Percentiles rank a stretch among this genome's conserved stretches.
phyloP scores from a whole-genome alignment of 2,888 invertebrate species.

The Gasteruption jaculator region DNA sequence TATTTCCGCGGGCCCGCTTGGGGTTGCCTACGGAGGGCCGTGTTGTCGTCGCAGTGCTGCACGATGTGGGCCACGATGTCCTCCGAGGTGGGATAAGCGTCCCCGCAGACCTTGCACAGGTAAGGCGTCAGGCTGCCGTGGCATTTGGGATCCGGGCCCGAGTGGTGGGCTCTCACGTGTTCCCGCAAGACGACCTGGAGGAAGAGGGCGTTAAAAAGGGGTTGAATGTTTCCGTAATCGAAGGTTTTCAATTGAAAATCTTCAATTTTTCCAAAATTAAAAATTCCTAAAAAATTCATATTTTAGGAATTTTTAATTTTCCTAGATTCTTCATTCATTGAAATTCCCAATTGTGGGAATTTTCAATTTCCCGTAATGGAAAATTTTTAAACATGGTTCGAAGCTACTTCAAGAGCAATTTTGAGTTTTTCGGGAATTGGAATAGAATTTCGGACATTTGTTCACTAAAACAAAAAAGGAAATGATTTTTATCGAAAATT shows the following conservation, averaged over 20 bases:
- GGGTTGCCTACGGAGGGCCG: slow-evolving; percentile 74
- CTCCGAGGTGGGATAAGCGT: slow-evolving; percentile 65
- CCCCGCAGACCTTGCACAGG: slow-evolving; percentile 73
- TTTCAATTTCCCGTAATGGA: neutral
- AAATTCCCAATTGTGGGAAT: neutral
- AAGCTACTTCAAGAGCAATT: no score
- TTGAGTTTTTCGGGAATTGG: neutral
- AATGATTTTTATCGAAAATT: slow-evolving; percentile 3
- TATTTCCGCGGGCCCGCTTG: slow-evolving; percentile 77
- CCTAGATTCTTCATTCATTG: no score
- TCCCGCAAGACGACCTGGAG: slow-evolving; percentile 70
- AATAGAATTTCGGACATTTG: neutral
- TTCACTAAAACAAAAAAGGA: slow-evolving; percentile 3
- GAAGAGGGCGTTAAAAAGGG: no score
- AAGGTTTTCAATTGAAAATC: no score
- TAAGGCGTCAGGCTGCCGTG: slow-evolving; percentile 64
- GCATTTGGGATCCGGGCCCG: slow-evolving; percentile 68
- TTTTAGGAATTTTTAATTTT: neutral
- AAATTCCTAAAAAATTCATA: neutral
- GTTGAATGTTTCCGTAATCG: no score
- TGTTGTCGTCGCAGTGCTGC: slow-evolving; percentile 81
- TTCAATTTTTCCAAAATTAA: neutral
- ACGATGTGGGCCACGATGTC: slow-evolving; percentile 80
- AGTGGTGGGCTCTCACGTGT: slow-evolving; percentile 82
- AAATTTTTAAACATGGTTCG: no score